Base-by-base conservation (phyloP, 2,113 vertebrate genomes). In the Pavo muticus region DNA sequence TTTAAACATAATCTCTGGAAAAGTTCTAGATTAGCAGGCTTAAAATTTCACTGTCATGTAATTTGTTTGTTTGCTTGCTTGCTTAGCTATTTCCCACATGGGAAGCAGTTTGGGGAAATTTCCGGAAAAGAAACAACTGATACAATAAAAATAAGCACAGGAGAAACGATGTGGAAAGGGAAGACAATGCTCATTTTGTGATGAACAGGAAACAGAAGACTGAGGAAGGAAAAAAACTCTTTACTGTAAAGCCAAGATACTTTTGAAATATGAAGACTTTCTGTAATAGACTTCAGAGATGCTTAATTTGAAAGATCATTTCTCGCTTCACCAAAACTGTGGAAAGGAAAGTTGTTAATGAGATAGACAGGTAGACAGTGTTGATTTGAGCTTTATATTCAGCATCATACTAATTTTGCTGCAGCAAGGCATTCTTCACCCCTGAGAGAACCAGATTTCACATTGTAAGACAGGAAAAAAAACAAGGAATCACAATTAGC, bases 271-370 rank as follows among this genome's bases (percentile, higher is more conserved):
- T 15, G 32, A 84, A 79, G 48, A 6, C 29, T 85, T 85, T 87
- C 75, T 70, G 14, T 40, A 80, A 80, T 7, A 27, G 13, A 8
- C n/a, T 73, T 44, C 37, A 63, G 21, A 69, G 82, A 24, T 23
- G 20, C 79, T 76, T 91, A 48, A 76, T 64, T 73, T 85, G 37
- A 94, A 91, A 91, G 48, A 48, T 93, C 37, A 75, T 52, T 75
- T 82, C 74, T 85, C 64, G 18, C 64, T 79, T 90, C 67, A 61
- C 6, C 10, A 59, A 35, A 90, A 11, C 10, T 65, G 14, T 45
- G 56, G 40, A 45, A 88, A 91, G 71, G 6, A 64, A 84, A 88
- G 25, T 16, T 90, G 65, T 40, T 84, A 86, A 85, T 72, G 63
- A 80, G 40, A 48, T 15, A 47, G 50, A 56, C 4, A 35, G 56